Evolutionary conservation across 2,888 invertebrate genomes (phyloP).

Genomic region (Biston betularia): DNA sequence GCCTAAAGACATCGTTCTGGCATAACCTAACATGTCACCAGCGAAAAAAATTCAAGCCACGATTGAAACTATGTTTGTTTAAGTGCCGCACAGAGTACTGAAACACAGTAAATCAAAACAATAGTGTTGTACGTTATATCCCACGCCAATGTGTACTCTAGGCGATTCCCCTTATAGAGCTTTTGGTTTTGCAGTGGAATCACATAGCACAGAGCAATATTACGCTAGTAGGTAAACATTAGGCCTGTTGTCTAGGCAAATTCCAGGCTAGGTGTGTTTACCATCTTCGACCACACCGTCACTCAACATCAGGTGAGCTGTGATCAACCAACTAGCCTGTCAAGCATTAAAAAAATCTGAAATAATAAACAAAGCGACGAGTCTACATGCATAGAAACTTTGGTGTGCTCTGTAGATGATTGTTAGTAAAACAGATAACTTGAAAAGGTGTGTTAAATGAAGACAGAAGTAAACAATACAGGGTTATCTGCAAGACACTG

Average conservation of each 20-base stretch:
- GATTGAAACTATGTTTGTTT: neutral
- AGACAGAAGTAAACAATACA: neutral
- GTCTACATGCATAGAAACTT: neutral
- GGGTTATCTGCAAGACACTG: conserved; percentile 2
- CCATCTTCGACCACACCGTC: no score
- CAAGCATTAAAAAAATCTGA: no score
- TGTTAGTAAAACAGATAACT: conserved; percentile 5
- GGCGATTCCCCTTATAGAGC: neutral
- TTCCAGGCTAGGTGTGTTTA: no score
- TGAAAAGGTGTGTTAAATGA: conserved; percentile 6
- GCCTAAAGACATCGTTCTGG: no score
- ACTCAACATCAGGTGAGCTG: no score
- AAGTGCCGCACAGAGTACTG: conserved; percentile 2
- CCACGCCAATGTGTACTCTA: no score
- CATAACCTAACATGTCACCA: no score
- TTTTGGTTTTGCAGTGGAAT: neutral
- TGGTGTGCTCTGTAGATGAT: neutral
- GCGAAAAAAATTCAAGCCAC: no score
- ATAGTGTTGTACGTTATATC: neutral
- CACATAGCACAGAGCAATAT: neutral
- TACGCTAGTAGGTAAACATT: no score
- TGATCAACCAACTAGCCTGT: no score
- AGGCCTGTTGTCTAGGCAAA: no score
- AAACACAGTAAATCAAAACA: neutral
- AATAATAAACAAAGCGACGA: conserved; percentile 3